Base-by-base conservation (phyloP, 2,113 vertebrate genomes). In the Cottus gobio region DNA sequence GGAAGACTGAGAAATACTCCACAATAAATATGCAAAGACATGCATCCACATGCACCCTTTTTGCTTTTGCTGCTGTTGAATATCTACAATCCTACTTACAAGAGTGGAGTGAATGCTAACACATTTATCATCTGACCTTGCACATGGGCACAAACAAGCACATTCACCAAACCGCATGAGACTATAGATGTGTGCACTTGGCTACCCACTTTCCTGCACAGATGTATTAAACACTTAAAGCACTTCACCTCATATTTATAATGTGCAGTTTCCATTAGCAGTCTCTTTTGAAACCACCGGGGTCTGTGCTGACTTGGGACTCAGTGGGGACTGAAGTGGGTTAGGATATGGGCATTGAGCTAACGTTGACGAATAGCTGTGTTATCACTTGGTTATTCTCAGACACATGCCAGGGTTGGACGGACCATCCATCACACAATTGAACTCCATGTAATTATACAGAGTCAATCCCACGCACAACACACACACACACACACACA, bases 321-420 rank as follows among this genome's bases (percentile, higher is more conserved):
- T 37, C 56, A 60, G 30, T 26, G 60, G 48, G 37, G 71, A 64
- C 69, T 79, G 48, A 20, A 18, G 64, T 80, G 34, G 22, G 64
- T 80, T 74, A 37, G 71, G 48, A 80, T 77, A 77, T 64, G 15
- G 58, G 52, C 52, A 79, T 75, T 73, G 5, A 30, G 82, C 48
- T 91, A 86, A 93, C 91, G 87, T 63, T 91, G 91, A 93, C 89
- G 71, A 90, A 93, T 89, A 67, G 74, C 85, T 62, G 36, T 30
- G 63, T 87, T 88, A 84, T 85, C 86, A 67, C 81, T 83, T 82
- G 79, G 70, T 84, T 92, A 75, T 80, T 90, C 84, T 88, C 71
- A 70, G 72, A 85, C 83, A 85, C 89, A 90, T 87, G 84, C 85
- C 74, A 85, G 72, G 62, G 76, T 64, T 62, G 67, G 50, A 77